phyloP scores from a whole-genome alignment of 2,113 vertebrate species.

The Nyctereutes procyonoides region DNA sequence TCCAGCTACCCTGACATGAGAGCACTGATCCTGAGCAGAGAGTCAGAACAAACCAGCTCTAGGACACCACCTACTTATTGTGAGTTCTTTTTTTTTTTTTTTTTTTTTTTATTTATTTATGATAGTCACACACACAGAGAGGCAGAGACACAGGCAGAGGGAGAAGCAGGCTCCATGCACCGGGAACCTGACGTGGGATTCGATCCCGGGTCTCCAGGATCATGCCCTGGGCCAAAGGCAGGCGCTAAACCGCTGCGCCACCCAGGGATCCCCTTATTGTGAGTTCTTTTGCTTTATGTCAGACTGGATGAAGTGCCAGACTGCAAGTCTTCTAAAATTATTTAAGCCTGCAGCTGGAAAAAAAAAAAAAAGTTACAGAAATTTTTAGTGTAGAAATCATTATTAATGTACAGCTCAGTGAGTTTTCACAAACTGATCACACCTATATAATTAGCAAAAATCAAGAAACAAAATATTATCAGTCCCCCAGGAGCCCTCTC shows the following conservation, averaged over 20 bases:
- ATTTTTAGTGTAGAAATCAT: constrained; percentile 44
- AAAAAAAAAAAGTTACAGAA: not conserved
- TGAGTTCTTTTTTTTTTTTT: not conserved
- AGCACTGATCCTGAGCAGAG: not conserved
- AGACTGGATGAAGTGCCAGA: not conserved
- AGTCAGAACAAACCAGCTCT: not conserved
- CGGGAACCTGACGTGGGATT: no score
- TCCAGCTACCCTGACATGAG: not conserved
- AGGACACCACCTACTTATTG: not conserved
- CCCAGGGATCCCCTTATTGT: no score
- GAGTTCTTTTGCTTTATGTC: not conserved
- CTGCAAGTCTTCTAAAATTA: constrained; percentile 62
- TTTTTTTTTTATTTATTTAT: no score
- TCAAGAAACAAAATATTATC: constrained; percentile 6
- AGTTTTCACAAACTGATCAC: not conserved
- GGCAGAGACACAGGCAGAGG: no score
- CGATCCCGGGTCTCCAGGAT: no score
- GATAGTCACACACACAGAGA: no score
- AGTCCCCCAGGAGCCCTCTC: not conserved
- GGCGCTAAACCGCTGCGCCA: no score
- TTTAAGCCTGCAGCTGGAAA: constrained; percentile 60
- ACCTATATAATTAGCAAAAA: constrained; percentile 6
- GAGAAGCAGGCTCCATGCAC: no score
- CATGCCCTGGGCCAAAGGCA: no score
- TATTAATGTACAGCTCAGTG: constrained; percentile 4